Conservation (phyloP, 2,113 vertebrate genomes). For the Gopherus evgoodei region DNA sequence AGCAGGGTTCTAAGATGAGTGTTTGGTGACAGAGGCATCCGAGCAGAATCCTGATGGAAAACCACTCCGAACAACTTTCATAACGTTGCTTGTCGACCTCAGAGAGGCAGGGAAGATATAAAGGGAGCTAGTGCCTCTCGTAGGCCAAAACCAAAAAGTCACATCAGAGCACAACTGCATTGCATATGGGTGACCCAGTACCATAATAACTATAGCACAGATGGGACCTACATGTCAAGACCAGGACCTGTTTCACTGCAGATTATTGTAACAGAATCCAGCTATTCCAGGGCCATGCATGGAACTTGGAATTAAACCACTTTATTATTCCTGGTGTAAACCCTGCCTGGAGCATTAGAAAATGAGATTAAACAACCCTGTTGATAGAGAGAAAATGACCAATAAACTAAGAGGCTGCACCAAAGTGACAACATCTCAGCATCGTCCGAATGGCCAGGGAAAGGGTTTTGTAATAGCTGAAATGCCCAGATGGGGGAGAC, state of each 20-base stretch:
- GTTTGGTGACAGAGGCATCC: rapidly evolving
- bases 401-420: neutral
- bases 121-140: neutral
- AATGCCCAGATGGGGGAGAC: neutral
- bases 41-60: neutral
- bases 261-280: neutral
- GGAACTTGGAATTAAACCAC: neutral
- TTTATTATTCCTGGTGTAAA: neutral
- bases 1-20: neutral
- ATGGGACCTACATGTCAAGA: neutral
- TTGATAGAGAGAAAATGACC: neutral
- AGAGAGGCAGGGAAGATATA: neutral
- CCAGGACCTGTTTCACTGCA: neutral
- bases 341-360: neutral
- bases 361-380: neutral
- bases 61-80: neutral
- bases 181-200: neutral
- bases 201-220: neutral
- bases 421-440: rapidly evolving
- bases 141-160: neutral
- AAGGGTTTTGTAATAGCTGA: neutral
- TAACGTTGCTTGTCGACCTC: neutral
- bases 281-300: neutral
- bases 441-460: rapidly evolving
- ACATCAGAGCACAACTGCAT: neutral